Evolutionary conservation across 2,888 invertebrate species (phyloP), one percentile per base, ranked within the genome.

Genomic region (Cosmorhoe ocellata): DNA sequence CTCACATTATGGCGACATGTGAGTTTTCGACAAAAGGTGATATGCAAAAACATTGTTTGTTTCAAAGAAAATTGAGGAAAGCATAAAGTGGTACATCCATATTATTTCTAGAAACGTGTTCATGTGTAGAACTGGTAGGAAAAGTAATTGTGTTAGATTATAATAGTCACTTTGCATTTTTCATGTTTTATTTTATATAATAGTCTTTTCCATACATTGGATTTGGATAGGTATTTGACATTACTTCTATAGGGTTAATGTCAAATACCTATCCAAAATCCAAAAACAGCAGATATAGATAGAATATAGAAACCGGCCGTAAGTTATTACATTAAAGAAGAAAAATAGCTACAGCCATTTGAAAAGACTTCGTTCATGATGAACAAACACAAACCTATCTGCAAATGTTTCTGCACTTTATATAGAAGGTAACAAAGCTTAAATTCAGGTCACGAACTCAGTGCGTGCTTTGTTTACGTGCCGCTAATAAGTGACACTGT

Each of bases 11-110:
- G 38, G 37, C 31, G 18, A 33, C 11, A 31, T 50, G 46, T 37
- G 12, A 13, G 1, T 18, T 31, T 51, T 56, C 42, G 24, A 48
- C 56, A 58, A 59, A 57, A 54, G 39, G 49, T 53, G 50, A 37
- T 57, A 53, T 41, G 48, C 56, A 53, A 58, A 55, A 33, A 51
- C 54, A 56, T 60, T 59, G 63, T 61, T 54, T 51, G 61, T 58
- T 74, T 74, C 70, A 67, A 63, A 67, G 70, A 68, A 73, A 66
- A 62, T 62, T n/a, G n/a, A n/a, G n/a, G n/a, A n/a, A n/a, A 63
- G 59, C 67, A 66, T 65, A 58, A 55, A 61, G 58, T 57, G 62
- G 61, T 64, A 67, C 69, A 71, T 72, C 66, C 71, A 72, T 65
- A 69, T 51, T 59, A 61, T 69, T 69, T 64, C 59, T 58, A 60